Percentiles rank a stretch among this genome's conserved stretches.
phyloP scores from a whole-genome alignment of 1,140 invertebrate species.

The Zaprionus tsacasi region DNA sequence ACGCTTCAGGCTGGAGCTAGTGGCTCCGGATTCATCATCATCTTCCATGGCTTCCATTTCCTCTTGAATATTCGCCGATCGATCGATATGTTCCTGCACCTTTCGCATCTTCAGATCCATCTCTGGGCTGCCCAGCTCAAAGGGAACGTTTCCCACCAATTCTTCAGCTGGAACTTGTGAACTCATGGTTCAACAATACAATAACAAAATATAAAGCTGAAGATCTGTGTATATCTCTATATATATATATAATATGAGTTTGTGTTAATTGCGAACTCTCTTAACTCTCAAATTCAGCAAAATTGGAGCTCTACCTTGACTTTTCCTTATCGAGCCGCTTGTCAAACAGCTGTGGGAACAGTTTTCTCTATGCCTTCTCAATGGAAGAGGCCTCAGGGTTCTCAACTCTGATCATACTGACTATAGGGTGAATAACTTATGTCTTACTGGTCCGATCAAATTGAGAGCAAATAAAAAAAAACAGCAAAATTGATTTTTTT shows the following conservation, averaged over 20 bases:
- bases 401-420: too few species aligned
- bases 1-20: not conserved
- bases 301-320: not conserved
- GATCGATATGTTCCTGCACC: slow-evolving; percentile 9
- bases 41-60: not conserved
- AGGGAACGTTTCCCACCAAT: not conserved
- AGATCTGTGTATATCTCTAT: slow-evolving; percentile 1
- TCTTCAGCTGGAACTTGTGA: not conserved
- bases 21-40: not conserved
- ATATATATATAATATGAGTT: not conserved
- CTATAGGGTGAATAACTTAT: too few species aligned
- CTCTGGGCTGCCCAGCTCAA: not conserved
- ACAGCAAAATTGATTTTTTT: too few species aligned
- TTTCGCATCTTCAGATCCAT: slow-evolving; percentile 6
- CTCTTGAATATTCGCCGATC: not conserved
- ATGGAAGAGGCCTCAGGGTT: not conserved
- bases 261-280: not conserved
- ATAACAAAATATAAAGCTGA: slow-evolving; percentile 1
- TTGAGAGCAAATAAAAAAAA: too few species aligned
- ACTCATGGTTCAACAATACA: not conserved
- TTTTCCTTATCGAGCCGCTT: not conserved
- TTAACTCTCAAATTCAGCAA: not conserved
- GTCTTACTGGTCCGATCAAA: too few species aligned
- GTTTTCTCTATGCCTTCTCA: not conserved
- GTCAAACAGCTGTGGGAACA: slow-evolving; percentile 1